Base-by-base conservation (phyloP, 2,888 invertebrate genomes). In the Macaria liturata region DNA sequence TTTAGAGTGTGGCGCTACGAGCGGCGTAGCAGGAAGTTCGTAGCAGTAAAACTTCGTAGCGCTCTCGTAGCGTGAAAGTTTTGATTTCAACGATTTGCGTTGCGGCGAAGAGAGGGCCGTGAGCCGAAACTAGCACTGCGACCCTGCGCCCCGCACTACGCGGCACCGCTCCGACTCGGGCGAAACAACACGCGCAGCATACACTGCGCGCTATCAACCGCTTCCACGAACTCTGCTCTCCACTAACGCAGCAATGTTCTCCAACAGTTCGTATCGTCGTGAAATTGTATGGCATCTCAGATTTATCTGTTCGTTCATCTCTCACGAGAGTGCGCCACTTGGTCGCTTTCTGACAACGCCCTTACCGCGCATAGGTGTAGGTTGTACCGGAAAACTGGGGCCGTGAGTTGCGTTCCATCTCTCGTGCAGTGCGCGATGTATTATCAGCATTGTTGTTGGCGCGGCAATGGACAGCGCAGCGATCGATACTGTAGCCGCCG, bases 51-150 rank as follows among this genome's bases (percentile, higher is more conserved):
- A 91, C 91, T 91, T 91, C 88, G 91, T 91, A 91, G 90, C 90
- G 88, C 84, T 86, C 85, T 83, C 88, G 91, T 89, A 90, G 91
- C 90, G 91, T 89, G 91, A 91, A 91, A 91, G 91, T 91, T 91
- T 91, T 91, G 91, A 91, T 91, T 91, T 90, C 91, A 89, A 91
- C 91, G 90, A 91, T 91, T 91, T 91, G 90, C 85, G 88, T 89
- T 90, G 88, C 83, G 87, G 89, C 79, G 80, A 83, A 84, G 82
- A 83, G 85, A 87, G 85, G 87, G 84, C 88, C 85, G 85, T 50
- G 84, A 86, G 86, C 84, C 85, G 51, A 84, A 87, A 78, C 84
- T 88, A 84, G 85, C 84, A 81, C 74, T 73, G 82, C 82, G 82
- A 83, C 87, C 89, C 86, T 80, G 83, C 79, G 82, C 76, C 68